phyloP scores from a whole-genome alignment of 2,113 vertebrate genomes.

The Macquaria australasica region DNA sequence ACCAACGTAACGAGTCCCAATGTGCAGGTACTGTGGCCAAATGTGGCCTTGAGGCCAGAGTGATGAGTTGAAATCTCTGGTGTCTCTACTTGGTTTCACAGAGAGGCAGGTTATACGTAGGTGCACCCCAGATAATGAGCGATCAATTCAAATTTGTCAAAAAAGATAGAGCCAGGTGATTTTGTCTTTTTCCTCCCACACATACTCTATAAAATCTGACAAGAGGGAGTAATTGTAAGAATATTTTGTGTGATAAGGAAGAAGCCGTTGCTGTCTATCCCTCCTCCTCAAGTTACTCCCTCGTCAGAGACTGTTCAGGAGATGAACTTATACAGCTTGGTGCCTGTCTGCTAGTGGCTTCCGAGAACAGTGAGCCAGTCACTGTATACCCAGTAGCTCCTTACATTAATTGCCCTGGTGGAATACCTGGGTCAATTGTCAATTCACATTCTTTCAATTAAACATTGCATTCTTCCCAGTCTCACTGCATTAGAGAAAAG shows the following conservation, averaged over 20 bases:
- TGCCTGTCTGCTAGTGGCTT: slow-evolving; percentile 6
- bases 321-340: slow-evolving; percentile 7
- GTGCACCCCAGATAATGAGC: slow-evolving; percentile 28
- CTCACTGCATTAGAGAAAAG: not conserved
- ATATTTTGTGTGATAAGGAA: slow-evolving; percentile 32
- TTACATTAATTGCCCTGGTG: slow-evolving; percentile 26
- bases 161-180: slow-evolving; percentile 23
- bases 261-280: not conserved
- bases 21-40: slow-evolving; percentile 35
- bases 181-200: slow-evolving; percentile 28
- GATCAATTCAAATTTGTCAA: slow-evolving; percentile 43
- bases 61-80: slow-evolving; percentile 20
- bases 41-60: slow-evolving; percentile 25
- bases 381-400: slow-evolving; percentile 10
- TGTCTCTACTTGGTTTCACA: slow-evolving; percentile 29
- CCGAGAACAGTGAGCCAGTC: slow-evolving; percentile 14
- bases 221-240: slow-evolving; percentile 32
- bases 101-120: not conserved
- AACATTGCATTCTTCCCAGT: slow-evolving; percentile 4
- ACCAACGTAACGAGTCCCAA: slow-evolving; percentile 44
- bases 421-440: slow-evolving; percentile 38
- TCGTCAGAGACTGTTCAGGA: slow-evolving; percentile 23
- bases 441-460: slow-evolving; percentile 38
- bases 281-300: slow-evolving; percentile 10
- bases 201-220: slow-evolving; percentile 38